Conservation (phyloP, 2,888 invertebrate species). For the Lasioglossum pauxillum region DNA sequence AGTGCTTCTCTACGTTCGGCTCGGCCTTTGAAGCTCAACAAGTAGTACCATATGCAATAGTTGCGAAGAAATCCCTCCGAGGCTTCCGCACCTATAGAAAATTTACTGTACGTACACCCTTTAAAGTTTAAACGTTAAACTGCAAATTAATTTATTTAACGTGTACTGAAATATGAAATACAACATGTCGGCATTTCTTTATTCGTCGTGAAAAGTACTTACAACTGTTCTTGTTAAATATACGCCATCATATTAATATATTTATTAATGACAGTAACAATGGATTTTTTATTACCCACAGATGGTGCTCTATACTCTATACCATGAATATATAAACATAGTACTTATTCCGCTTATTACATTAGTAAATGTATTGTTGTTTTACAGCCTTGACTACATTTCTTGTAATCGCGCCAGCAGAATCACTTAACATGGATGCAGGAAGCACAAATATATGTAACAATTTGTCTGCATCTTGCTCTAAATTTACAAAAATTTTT, state of each 20-base stretch:
- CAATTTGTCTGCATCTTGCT: slow-evolving; percentile 55
- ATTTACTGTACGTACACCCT: background rate
- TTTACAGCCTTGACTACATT: slow-evolving; percentile 44
- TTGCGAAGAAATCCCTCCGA: no score
- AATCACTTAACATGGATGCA: slow-evolving; percentile 12
- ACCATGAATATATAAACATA: background rate
- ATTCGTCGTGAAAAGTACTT: background rate
- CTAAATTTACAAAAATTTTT: slow-evolving; percentile 57
- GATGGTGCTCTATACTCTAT: slow-evolving; percentile 30
- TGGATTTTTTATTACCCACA: slow-evolving; percentile 20
- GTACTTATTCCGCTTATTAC: background rate
- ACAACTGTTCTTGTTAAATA: background rate
- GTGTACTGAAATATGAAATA: background rate
- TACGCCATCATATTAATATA: background rate
- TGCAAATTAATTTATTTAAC: background rate
- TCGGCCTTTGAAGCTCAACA: no score
- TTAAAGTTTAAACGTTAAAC: background rate
- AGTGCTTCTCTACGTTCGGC: no score
- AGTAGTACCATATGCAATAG: no score
- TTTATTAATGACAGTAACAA: slow-evolving; percentile 3
- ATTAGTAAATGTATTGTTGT: slow-evolving; percentile 11
- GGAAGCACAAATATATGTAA: background rate
- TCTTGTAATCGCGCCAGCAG: background rate
- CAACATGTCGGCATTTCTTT: background rate
- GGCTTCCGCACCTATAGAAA: no score